phyloP scores from a whole-genome alignment of 1,140 invertebrate genomes.

The Harlomillsia oculata region DNA sequence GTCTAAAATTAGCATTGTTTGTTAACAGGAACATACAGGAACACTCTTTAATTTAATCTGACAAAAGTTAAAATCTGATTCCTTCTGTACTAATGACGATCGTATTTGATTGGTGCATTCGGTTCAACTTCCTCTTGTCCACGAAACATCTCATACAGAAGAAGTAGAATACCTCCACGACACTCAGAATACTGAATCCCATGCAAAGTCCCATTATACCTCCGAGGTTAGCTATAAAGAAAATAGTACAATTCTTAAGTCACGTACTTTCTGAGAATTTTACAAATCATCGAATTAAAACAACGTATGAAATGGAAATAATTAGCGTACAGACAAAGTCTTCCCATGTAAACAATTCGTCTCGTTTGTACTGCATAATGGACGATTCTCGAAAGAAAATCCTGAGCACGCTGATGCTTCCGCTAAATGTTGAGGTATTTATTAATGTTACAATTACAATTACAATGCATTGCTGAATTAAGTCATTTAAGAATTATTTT shows the following conservation, averaged over 20 bases:
- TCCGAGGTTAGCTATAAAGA: constrained; percentile 48
- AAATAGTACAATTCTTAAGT: background rate
- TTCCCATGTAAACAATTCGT: constrained; percentile 35
- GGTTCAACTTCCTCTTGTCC: background rate
- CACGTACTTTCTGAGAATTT: background rate
- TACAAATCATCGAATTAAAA: background rate
- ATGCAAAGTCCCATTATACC: constrained; percentile 57
- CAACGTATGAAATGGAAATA: background rate
- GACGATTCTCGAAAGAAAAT: constrained; percentile 34
- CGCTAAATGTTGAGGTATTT: constrained; percentile 14
- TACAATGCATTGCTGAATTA: background rate
- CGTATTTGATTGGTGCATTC: background rate
- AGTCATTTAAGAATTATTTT: background rate
- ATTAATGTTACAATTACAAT: background rate
- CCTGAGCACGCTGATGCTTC: constrained; percentile 27
- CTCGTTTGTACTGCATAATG: constrained; percentile 35
- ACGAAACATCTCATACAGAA: constrained; percentile 27
- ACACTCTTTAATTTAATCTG: too few relatives aligned
- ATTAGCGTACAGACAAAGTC: constrained; percentile 35
- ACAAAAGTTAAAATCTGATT: too few relatives aligned
- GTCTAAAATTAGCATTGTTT: too few relatives aligned
- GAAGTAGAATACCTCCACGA: constrained; percentile 57
- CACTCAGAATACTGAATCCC: constrained; percentile 56
- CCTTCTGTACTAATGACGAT: background rate
- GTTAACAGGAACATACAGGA: too few relatives aligned